Conservation (phyloP, 1,140 invertebrate genomes). For the Zeugodacus cucurbitae region DNA sequence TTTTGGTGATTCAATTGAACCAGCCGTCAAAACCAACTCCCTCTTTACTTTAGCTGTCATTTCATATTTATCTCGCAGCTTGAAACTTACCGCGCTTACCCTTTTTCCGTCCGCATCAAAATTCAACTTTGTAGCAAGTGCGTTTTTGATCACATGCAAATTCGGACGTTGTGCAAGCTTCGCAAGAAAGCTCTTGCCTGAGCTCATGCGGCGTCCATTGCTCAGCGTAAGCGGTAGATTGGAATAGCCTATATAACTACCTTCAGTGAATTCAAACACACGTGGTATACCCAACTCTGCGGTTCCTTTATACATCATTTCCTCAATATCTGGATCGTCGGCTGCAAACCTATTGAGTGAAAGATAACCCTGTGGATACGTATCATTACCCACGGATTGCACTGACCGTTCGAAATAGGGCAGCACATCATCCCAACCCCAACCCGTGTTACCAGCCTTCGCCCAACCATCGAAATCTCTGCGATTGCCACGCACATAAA, state of each 20-base stretch:
- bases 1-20: no score
- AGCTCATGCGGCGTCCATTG: no score
- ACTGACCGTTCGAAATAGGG: conserved; percentile 76
- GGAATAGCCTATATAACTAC: conserved; percentile 66
- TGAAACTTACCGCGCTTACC: no score
- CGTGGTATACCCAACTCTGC: conserved; percentile 55
- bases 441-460: conserved; percentile 68
- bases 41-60: no score
- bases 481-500: conserved; percentile 75
- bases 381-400: conserved; percentile 69
- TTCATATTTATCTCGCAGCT: no score
- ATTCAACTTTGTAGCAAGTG: no score
- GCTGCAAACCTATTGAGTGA: conserved; percentile 67
- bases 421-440: conserved; percentile 74
- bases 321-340: conserved; percentile 9
- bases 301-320: conserved; percentile 60
- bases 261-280: conserved; percentile 67
- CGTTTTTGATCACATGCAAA: no score
- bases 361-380: conserved; percentile 70
- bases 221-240: no score
- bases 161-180: no score
- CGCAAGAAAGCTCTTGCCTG: no score
- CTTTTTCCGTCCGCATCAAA: no score
- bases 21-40: no score
- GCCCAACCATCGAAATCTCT: conserved; percentile 73